A percentile compares a stretch with the other conserved stretches of the same genome.
Evolutionary conservation across 2,797 vertebrate genomes (phyloP).

Genomic region (Rhynchotus rufescens): DNA sequence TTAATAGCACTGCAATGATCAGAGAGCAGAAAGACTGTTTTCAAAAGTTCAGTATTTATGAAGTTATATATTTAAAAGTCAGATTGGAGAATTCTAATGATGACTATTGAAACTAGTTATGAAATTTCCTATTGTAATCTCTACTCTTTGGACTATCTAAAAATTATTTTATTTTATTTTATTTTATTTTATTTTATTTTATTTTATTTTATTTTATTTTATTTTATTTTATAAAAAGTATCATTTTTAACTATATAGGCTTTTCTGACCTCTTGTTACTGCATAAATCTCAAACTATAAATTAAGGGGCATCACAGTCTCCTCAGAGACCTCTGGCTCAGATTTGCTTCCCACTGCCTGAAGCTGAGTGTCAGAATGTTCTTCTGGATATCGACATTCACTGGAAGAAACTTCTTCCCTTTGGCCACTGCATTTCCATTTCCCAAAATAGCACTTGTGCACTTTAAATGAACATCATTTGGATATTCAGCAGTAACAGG

Average conservation of each 20-base stretch:
- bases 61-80: neutral
- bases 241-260: neutral
- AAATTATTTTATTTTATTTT: no score
- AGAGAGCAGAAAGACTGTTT: neutral
- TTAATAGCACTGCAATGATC: neutral
- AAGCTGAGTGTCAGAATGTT: neutral
- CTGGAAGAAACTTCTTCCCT: neutral
- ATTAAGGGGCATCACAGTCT: neutral
- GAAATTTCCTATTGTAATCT: neutral
- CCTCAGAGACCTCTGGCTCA: neutral
- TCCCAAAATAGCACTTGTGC: neutral
- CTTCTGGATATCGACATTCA: neutral
- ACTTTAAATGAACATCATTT: neutral
- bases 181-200: neutral
- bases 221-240: neutral
- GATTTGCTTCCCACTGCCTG: neutral
- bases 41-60: neutral
- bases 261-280: neutral
- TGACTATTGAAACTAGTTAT: neutral
- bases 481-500: neutral
- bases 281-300: neutral
- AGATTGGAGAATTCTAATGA: neutral
- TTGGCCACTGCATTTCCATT: neutral
- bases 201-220: no score
- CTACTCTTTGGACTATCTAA: neutral